Evolutionary conservation across 1,140 invertebrate species (phyloP), one percentile per base, ranked within the genome.

Genomic region (Camponotus pennsylvanicus): DNA sequence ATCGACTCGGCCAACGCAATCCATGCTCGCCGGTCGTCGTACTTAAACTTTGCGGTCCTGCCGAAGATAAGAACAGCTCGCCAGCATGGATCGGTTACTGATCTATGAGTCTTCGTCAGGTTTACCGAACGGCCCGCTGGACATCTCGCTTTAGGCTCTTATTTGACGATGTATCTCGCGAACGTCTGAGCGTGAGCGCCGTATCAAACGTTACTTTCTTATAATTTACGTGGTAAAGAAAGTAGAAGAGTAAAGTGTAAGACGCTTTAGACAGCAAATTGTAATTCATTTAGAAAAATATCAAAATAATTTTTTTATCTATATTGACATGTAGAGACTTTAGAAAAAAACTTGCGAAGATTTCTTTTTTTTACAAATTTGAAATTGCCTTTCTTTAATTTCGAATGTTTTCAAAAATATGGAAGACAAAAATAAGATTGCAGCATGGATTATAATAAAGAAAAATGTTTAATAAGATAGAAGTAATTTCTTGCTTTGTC

Each of bases 1-100:
- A 89, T 90, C 79, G 82, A 77, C 89, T 87, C 78, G 55, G 45
- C 79, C 79, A 83, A 75, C 79, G 73, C 79, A 83, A 83, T 67
- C 80, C 63, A 83, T 69, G 85, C 55, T 52, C 45, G 73, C 55
- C 71, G 69, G 61, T 71, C 76, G 78, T 32, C 73, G 83, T 79
- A 57, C 57, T 85, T 67, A 76, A 52, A 71, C 85, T 64, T 42
- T 84, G 85, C 13, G 80, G 77, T 84, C 37, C 67, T 67, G 42
- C 21, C 45, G 45, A 57, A 71, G 69, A 18, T 85, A 77, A 76
- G 73, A 77, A 85, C 82, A 67, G 61, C 82, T 77, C 82, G 73
- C 59, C 71, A 82, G 73, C 71, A 66, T 73, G 82, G 82, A 85
- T 85, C 82, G 67, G 71, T 59, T 59, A 78, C 59, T 78, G 82